A percentile compares a stretch with the other conserved stretches of the same genome.
Conservation (phyloP, 1,140 invertebrate species). For the Papilio polyxenes region DNA sequence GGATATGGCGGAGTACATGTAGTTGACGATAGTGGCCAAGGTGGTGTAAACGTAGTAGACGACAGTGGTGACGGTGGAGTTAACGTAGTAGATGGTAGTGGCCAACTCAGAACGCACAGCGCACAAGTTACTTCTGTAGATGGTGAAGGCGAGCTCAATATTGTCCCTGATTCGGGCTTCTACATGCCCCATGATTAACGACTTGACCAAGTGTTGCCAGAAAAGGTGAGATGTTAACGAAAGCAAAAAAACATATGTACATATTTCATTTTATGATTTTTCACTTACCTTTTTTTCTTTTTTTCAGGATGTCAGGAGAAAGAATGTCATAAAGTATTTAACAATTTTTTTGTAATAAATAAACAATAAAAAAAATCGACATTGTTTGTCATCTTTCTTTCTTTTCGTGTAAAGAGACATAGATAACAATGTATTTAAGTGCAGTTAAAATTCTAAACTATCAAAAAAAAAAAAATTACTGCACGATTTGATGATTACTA, state of each 20-base stretch:
- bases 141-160: not conserved
- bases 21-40: slow-evolving; percentile 21
- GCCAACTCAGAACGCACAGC: slow-evolving; percentile 20
- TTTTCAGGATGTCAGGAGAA: slow-evolving; percentile 5
- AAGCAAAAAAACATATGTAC: not conserved
- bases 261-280: not conserved
- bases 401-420: too few relatives aligned
- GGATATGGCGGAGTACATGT: slow-evolving; percentile 36
- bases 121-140: not conserved
- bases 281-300: not conserved
- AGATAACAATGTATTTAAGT: too few relatives aligned
- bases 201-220: not conserved
- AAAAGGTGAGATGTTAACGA: not conserved
- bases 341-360: not conserved
- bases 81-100: not conserved
- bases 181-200: not conserved
- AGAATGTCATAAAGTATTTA: not conserved
- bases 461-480: too few relatives aligned
- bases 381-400: not conserved
- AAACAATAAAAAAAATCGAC: not conserved
- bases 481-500: too few relatives aligned
- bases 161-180: slow-evolving; percentile 12
- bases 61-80: not conserved
- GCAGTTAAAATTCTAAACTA: too few relatives aligned
- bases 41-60: slow-evolving; percentile 42